Percentiles rank a stretch among this genome's conserved stretches.
phyloP scores from a whole-genome alignment of 2,888 invertebrate species.

The Rhaphigaster nebulosa region DNA sequence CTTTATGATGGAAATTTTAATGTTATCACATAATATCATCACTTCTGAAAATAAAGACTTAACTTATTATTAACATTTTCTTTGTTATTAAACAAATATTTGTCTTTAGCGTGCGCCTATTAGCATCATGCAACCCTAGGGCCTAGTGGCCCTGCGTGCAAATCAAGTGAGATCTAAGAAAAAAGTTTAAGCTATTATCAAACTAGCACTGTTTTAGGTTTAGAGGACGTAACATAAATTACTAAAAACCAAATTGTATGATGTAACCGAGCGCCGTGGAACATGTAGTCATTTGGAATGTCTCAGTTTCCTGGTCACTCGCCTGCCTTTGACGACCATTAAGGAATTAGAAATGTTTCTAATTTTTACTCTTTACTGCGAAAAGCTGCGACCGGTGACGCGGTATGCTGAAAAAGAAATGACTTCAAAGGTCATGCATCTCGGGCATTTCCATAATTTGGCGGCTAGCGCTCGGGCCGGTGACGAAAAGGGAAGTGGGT shows the following conservation, averaged over 20 bases:
- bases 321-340: neutral
- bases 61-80: too few relatives aligned
- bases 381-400: neutral
- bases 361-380: neutral
- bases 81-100: too few relatives aligned
- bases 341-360: neutral
- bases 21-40: too few relatives aligned
- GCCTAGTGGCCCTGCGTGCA: too few relatives aligned
- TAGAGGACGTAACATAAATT: neutral
- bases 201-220: too few relatives aligned
- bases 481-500: conserved; percentile 22
- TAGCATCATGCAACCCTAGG: too few relatives aligned
- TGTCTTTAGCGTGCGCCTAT: too few relatives aligned
- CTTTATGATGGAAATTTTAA: too few relatives aligned
- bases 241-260: neutral
- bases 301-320: neutral
- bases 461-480: neutral
- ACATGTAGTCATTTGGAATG: neutral
- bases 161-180: too few relatives aligned
- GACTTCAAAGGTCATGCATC: conserved; percentile 45
- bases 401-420: neutral
- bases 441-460: conserved; percentile 32
- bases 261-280: neutral
- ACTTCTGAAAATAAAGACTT: too few relatives aligned
- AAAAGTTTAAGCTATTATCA: too few relatives aligned